A percentile compares a stretch with the other conserved stretches of the same genome.
These are phyloP conservation scores for Sebastes vulpes DNA, from an alignment of 2,797 vertebrate species.

Conservation along the genomic window DNA sequence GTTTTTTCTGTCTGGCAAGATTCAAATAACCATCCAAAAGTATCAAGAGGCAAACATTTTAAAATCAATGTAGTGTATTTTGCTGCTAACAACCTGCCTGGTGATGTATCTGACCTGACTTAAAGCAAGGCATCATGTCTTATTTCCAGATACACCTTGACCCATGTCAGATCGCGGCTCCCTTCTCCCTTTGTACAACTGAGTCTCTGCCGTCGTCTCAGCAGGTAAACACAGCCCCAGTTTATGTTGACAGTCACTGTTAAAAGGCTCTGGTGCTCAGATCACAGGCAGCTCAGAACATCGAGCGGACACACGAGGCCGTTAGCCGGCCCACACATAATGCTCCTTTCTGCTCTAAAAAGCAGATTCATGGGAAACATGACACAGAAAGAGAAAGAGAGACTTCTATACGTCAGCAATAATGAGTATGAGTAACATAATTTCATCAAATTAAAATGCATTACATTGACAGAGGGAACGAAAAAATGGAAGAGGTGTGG, in stretches of 20 bases:
- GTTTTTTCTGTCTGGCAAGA: neutral
- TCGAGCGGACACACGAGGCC: conserved; percentile 43
- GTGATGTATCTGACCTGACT: conserved; percentile 47
- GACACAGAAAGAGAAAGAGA: conserved; percentile 16
- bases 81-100: conserved; percentile 1
- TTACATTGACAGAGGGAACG: neutral
- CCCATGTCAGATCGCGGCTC: conserved; percentile 37
- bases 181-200: conserved; percentile 11
- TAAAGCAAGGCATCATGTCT: conserved; percentile 42
- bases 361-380: conserved; percentile 57
- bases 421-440: neutral
- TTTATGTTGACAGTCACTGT: conserved; percentile 49
- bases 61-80: conserved; percentile 4
- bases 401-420: neutral
- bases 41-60: neutral
- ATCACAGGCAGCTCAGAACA: conserved; percentile 60
- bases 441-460: conserved; percentile 20
- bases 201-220: conserved; percentile 39
- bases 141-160: conserved; percentile 42
- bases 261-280: conserved; percentile 50
- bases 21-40: neutral
- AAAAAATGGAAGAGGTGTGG: neutral
- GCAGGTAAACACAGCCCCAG: conserved; percentile 48
- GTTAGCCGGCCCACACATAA: conserved; percentile 50
- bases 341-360: conserved; percentile 77